A percentile compares a stretch with the other conserved stretches of the same genome.
These are phyloP conservation scores for Gadus macrocephalus DNA, from an alignment of 2,113 vertebrate genomes.

Conservation along the genomic window DNA sequence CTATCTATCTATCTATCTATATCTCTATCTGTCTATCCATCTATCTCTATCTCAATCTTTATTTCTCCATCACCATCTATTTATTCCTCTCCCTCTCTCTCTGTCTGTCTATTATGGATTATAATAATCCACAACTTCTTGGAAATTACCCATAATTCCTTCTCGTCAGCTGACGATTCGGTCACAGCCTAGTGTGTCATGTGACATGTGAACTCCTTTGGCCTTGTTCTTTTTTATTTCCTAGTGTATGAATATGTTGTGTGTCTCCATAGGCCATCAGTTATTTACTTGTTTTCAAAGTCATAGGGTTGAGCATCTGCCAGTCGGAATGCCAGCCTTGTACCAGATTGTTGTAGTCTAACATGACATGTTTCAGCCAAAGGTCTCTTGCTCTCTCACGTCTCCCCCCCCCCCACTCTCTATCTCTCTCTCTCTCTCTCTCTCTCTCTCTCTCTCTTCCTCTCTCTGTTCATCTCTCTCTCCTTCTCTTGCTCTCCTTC, in stretches of 20 bases:
- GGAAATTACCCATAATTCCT: conserved; percentile 8
- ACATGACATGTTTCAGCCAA: too few species aligned
- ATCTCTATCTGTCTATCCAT: neutral
- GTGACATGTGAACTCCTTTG: neutral
- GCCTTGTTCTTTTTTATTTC: neutral
- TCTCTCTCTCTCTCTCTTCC: too few species aligned
- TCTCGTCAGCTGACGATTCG: neutral
- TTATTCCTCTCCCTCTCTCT: neutral
- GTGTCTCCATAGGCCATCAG: too few species aligned
- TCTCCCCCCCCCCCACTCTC: too few species aligned
- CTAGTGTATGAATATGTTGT: too few species aligned
- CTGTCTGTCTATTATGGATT: neutral
- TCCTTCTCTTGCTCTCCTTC: neutral
- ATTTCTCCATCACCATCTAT: neutral
- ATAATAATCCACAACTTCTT: conserved; percentile 31
- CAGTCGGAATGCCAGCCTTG: too few species aligned
- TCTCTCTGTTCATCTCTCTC: too few species aligned
- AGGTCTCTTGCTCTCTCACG: too few species aligned
- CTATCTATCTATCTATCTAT: neutral
- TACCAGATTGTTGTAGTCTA: too few species aligned
- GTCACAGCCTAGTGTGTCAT: neutral
- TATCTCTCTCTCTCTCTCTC: too few species aligned
- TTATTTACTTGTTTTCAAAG: neutral
- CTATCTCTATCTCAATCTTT: neutral
- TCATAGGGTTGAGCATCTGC: too few species aligned